Conservation (phyloP, 1,140 invertebrate genomes). For the Drosophila saltans region DNA sequence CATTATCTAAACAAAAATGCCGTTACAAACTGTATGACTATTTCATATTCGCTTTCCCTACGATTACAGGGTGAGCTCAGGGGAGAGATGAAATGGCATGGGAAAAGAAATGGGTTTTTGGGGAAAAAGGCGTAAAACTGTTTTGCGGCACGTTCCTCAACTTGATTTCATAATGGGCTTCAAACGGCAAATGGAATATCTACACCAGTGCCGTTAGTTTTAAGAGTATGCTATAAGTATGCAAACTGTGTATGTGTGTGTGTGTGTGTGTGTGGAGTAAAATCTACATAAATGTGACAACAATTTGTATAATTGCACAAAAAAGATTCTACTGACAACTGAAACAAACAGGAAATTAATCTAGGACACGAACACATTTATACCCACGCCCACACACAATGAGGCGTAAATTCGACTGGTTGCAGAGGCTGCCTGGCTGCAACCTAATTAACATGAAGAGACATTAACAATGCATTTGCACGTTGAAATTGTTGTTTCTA, state of each 20-base stretch:
- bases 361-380: slow-evolving; percentile 25
- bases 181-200: slow-evolving; percentile 46
- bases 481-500: slow-evolving; percentile 39
- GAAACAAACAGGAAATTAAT: slow-evolving; percentile 54
- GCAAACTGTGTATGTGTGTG: background rate
- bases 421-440: slow-evolving; percentile 12
- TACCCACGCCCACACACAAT: slow-evolving; percentile 7
- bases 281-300: slow-evolving; percentile 27
- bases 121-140: slow-evolving; percentile 16
- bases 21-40: background rate
- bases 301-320: slow-evolving; percentile 56
- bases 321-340: slow-evolving; percentile 20
- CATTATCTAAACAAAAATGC: background rate
- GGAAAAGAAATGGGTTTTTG: background rate
- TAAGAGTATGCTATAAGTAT: slow-evolving; percentile 28
- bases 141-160: slow-evolving; percentile 58
- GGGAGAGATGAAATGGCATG: background rate
- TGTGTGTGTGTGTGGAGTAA: background rate
- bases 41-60: background rate
- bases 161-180: slow-evolving; percentile 58
- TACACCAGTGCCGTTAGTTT: slow-evolving; percentile 19
- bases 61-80: no score
- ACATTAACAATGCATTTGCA: slow-evolving; percentile 68
- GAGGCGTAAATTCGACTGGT: background rate
- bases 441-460: slow-evolving; percentile 66